A percentile compares a stretch with the other conserved stretches of the same genome.
phyloP scores from a whole-genome alignment of 2,113 vertebrate genomes.

The Microcebus murinus region DNA sequence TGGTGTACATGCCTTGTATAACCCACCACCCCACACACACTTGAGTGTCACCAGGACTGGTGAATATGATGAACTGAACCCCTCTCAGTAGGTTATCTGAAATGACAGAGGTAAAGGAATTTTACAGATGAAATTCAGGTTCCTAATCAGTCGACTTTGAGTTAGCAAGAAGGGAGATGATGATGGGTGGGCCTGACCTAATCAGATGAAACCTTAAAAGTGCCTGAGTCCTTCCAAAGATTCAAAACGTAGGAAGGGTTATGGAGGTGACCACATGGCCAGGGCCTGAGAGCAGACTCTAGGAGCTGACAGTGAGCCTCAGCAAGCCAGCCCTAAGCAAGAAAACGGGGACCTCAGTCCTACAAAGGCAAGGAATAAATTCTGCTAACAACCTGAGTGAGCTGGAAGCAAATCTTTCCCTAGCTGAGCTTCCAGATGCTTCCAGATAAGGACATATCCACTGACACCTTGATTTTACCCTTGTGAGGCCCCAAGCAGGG shows the following conservation, averaged over 20 bases:
- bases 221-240: not conserved
- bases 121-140: not conserved
- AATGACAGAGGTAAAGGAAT: not conserved
- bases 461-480: accelerated
- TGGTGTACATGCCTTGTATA: accelerated
- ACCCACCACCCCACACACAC: too few species aligned
- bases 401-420: not conserved
- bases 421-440: too few species aligned
- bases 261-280: accelerated
- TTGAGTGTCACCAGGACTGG: accelerated
- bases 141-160: not conserved
- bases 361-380: accelerated
- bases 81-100: not conserved
- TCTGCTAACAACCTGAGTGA: not conserved
- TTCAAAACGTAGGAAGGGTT: too few species aligned
- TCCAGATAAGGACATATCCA: not conserved
- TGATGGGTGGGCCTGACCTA: not conserved
- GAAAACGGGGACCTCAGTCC: not conserved
- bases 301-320: not conserved
- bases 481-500: not conserved
- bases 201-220: not conserved
- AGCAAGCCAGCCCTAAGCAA: accelerated
- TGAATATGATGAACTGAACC: accelerated
- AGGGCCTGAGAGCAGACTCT: accelerated
- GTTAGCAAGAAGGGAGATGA: not conserved